Conservation (phyloP, 2,888 invertebrate genomes). For the Trichopoda pennipes region DNA sequence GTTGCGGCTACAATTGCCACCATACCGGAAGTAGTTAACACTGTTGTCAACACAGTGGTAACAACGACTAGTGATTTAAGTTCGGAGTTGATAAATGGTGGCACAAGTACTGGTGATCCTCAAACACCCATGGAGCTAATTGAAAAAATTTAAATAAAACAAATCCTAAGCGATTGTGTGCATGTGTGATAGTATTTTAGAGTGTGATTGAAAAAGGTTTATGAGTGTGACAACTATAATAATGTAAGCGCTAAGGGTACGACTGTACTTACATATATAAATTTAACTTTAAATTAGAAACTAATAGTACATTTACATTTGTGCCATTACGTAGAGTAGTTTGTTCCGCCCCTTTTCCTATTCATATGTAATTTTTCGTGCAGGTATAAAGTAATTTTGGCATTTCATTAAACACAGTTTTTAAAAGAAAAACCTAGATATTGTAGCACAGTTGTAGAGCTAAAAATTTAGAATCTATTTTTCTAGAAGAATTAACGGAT, state of each 20-base stretch:
- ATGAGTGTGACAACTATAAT: slow-evolving; percentile 1
- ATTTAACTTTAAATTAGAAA: too few species aligned
- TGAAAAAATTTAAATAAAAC: slow-evolving; percentile 61
- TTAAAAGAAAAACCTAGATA: too few species aligned
- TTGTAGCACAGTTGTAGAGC: too few species aligned
- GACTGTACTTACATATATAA: too few species aligned
- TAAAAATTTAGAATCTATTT: too few species aligned
- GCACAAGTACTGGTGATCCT: slow-evolving; percentile 75
- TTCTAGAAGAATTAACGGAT: too few species aligned
- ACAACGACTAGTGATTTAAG: slow-evolving; percentile 71
- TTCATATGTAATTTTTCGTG: too few species aligned
- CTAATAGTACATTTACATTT: too few species aligned
- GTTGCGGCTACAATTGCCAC: slow-evolving; percentile 71
- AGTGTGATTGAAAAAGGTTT: not conserved
- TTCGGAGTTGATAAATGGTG: slow-evolving; percentile 60
- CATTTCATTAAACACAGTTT: too few species aligned
- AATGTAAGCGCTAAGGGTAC: not conserved
- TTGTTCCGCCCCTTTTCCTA: too few species aligned
- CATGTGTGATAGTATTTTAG: slow-evolving; percentile 50
- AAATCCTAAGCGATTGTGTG: slow-evolving; percentile 1
- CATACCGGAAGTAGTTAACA: slow-evolving; percentile 74
- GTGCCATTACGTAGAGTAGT: too few species aligned
- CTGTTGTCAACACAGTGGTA: slow-evolving; percentile 75
- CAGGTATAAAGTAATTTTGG: too few species aligned
- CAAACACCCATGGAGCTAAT: slow-evolving; percentile 76